These are phyloP conservation scores for Antheraea assamensis DNA, from an alignment of 2,888 invertebrate species.

Conservation along the genomic window DNA sequence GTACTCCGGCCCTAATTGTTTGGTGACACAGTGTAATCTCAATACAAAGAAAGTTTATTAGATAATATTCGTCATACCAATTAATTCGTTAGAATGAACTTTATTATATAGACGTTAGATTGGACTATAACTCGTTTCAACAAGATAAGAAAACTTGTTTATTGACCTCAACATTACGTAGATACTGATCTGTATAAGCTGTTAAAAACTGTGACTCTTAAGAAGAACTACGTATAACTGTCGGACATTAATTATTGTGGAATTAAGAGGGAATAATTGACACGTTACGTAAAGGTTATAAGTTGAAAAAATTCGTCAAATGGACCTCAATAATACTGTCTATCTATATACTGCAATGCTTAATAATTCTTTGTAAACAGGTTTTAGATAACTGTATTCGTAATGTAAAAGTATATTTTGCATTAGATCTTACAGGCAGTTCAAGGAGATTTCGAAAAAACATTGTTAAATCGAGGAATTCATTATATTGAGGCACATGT, in stretches of 20 bases:
- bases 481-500: background rate
- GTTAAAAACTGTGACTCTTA: no score
- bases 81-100: no score
- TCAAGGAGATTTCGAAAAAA: slow-evolving; percentile 25
- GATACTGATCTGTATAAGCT: no score
- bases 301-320: slow-evolving; percentile 3
- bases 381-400: slow-evolving; percentile 23
- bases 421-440: slow-evolving; percentile 24
- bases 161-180: no score
- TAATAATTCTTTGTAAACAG: slow-evolving; percentile 25
- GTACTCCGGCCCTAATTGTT: no score
- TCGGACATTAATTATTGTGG: slow-evolving; percentile 9
- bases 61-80: no score
- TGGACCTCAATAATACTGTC: slow-evolving; percentile 4
- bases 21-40: no score
- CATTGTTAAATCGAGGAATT: slow-evolving; percentile 25
- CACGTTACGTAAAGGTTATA: background rate
- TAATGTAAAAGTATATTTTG: slow-evolving; percentile 25
- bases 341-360: slow-evolving; percentile 17
- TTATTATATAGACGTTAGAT: no score
- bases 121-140: no score
- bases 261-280: background rate
- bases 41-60: no score
- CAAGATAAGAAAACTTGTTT: no score
- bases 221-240: no score